Conservation (phyloP, 2,888 invertebrate species). For the Eupithecia abbreviata region DNA sequence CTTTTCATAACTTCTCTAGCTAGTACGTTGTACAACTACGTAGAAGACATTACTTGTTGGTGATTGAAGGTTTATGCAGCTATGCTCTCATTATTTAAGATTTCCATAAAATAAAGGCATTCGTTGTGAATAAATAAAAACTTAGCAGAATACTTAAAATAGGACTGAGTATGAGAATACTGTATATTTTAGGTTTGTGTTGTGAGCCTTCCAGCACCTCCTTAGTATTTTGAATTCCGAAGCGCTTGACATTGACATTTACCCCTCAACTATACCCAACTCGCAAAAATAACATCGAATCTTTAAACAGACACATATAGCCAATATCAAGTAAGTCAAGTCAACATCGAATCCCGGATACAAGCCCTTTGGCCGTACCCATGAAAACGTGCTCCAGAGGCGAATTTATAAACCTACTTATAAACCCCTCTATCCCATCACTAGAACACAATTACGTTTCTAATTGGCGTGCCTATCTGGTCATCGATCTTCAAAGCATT, state of each 20-base stretch:
- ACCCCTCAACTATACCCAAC: not conserved
- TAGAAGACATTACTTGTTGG: not conserved
- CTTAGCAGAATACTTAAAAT: too few relatives aligned
- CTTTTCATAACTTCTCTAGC: not conserved
- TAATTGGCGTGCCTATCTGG: slow-evolving; percentile 40
- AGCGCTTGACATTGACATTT: not conserved
- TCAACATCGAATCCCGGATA: not conserved
- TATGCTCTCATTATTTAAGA: not conserved
- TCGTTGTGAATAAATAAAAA: not conserved
- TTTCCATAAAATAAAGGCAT: not conserved
- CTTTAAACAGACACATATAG: too few relatives aligned
- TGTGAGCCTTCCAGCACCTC: not conserved
- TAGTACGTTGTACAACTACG: not conserved
- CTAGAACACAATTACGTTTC: slow-evolving; percentile 43
- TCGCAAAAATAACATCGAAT: not conserved
- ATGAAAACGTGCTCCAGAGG: not conserved
- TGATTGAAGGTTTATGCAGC: not conserved
- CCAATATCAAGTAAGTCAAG: too few relatives aligned
- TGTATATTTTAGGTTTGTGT: not conserved
- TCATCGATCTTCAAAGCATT: slow-evolving; percentile 35
- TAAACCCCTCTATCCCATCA: slow-evolving; percentile 44
- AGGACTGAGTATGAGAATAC: too few relatives aligned
- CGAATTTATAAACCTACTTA: slow-evolving; percentile 51
- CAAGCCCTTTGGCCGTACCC: slow-evolving; percentile 7
- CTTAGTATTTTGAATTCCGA: not conserved